Evolutionary conservation across 2,797 vertebrate species (phyloP), one percentile per base, ranked within the genome.

Genomic region (Thaleichthys pacificus): DNA sequence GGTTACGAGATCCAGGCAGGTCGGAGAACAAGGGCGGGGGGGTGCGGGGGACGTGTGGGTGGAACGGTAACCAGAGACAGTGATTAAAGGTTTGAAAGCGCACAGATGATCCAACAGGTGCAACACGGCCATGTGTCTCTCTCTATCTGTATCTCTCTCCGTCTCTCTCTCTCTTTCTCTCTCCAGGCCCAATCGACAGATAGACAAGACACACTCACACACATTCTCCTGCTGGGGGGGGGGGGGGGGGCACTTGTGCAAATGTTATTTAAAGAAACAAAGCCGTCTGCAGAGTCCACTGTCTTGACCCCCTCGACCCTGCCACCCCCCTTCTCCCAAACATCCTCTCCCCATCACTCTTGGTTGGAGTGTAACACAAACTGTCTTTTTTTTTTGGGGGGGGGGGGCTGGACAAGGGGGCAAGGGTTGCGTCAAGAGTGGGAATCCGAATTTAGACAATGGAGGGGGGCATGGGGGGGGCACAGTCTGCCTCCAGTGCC

Each of bases 51-150:
- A 38, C 68, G 78, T 78, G 69, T 26, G 60, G 66, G 69, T 26
- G 60, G 66, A n/a, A 62, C 19, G 60, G 88, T 87, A 93, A 94
- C 89, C 68, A 78, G 90, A 94, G 87, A 90, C 78, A 81, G 84
- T 87, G 87, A 91, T 91, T 92, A 91, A 90, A 90, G 35, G 82
- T 87, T 90, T 85, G 75, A 87, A 86, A 51, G 47, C 47, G 85
- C 86, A 86, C 87, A 89, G 89, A 91, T 90, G 87, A 92, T 88
- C 86, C 84, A 83, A 94, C 93, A 93, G 93, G 91, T 93, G 91
- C 85, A 84, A 75, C 79, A 73, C 75, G 79, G 84, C 82, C 82
- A 88, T 87, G 81, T 87, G 32, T 87, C 84, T 74, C 73, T 49
- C 68, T 51, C 24, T 24, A 26, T 35, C 64, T 66, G 8, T 11